Conservation (phyloP, 2,797 vertebrate genomes). For the Eulemur coronatus region DNA sequence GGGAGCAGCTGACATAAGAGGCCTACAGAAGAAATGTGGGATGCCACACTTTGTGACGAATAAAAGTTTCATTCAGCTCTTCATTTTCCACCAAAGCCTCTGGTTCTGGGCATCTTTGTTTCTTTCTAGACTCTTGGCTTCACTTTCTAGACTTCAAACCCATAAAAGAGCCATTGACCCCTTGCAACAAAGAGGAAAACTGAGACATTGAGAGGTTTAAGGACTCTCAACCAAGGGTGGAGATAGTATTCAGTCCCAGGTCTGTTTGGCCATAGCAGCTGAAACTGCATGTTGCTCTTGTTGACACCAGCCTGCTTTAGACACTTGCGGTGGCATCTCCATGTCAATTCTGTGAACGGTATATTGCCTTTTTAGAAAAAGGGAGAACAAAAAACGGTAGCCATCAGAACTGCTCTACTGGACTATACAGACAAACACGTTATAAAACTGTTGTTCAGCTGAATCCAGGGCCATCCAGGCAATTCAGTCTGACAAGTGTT, state of each 20-base stretch:
- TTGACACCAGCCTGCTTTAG: not conserved
- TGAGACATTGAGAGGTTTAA: not conserved
- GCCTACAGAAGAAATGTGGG: not conserved
- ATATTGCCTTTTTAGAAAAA: not conserved
- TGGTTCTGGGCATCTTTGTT: not conserved
- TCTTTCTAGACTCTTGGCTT: not conserved
- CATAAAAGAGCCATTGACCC: not conserved
- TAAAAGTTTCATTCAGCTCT: not conserved
- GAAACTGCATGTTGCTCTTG: not conserved
- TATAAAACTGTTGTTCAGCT: not conserved
- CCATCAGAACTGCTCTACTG: not conserved
- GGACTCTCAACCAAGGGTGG: not conserved
- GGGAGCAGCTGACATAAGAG: not conserved
- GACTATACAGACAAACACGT: not conserved
- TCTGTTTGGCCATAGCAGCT: not conserved
- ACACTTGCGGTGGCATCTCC: not conserved
- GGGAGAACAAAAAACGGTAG: not conserved
- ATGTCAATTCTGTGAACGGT: not conserved
- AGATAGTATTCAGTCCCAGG: not conserved
- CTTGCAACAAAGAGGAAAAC: not conserved
- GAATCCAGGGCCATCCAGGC: not conserved
- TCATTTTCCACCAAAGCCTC: not conserved
- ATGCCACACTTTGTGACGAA: not conserved
- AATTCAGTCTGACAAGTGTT: not conserved
- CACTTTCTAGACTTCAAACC: constrained; percentile 12